Evolutionary conservation across 1,140 invertebrate species (phyloP).

Genomic region (Sminthurides bifidus): DNA sequence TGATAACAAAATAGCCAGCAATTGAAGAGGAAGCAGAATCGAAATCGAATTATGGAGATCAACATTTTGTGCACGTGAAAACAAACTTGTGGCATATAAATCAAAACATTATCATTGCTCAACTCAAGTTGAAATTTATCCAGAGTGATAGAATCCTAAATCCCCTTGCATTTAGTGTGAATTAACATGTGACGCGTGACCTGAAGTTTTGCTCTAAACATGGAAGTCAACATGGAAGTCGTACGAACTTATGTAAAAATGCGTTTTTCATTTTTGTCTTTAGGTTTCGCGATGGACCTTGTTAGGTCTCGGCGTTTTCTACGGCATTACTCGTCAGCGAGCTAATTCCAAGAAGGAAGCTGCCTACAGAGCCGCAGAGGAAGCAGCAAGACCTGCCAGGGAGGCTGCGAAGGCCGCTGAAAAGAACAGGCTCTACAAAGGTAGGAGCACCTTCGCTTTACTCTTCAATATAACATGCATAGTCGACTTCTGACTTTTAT

Average conservation of each 20-base stretch:
- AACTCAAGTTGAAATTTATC: not conserved
- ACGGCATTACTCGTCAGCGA: constrained; percentile 56
- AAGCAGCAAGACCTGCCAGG: constrained; percentile 49
- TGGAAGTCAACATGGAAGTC: not conserved
- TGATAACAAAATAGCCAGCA: too few relatives aligned
- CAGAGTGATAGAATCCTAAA: not conserved
- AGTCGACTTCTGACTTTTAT: not conserved
- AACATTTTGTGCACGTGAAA: too few relatives aligned
- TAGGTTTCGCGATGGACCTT: constrained; percentile 63
- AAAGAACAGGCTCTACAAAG: constrained; percentile 38
- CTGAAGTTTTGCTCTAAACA: not conserved
- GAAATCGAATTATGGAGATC: too few relatives aligned
- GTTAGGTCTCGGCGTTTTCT: constrained; percentile 50
- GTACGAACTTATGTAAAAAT: not conserved
- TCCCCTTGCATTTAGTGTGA: not conserved
- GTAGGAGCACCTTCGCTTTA: constrained; percentile 11
- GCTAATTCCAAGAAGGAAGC: constrained; percentile 53
- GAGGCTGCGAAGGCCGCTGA: constrained; percentile 57
- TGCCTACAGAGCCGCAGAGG: constrained; percentile 49
- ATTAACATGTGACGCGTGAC: not conserved
- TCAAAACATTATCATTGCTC: too few relatives aligned
- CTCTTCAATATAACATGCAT: not conserved
- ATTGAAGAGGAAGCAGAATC: too few relatives aligned
- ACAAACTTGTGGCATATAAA: too few relatives aligned
- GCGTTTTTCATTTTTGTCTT: constrained; percentile 28